Evolutionary conservation across 2,888 invertebrate species (phyloP), one percentile per base, ranked within the genome.

Genomic region (Eretmocerus hayati): DNA sequence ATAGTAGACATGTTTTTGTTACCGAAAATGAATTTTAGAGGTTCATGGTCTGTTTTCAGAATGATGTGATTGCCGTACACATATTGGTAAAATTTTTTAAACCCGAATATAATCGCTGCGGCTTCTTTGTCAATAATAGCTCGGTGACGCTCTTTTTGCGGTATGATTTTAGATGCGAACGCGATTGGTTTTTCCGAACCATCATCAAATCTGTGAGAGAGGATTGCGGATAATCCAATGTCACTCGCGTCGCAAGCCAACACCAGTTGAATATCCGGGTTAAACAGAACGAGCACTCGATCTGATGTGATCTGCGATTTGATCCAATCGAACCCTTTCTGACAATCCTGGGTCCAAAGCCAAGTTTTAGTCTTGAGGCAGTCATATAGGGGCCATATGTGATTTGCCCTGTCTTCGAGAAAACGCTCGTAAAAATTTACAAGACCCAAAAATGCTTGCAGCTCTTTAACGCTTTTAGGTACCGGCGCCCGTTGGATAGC

Each of bases 341-440:
- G n/a, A 21, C 49, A 49, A 15, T 35, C 15, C 5, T 38, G 13
- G 1, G 26, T 40, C 44, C 44, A 48, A 2, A 33, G 20, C 39
- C 62, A 67, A 33, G 52, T 39, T 9, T 51, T 52, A 4, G 57
- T 33, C n/a, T 61, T 56, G 15, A 54, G 46, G 19, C 64, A 42
- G 16, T 59, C 55, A 43, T 63, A 57, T 20, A 66, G 35, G 8
- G 62, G 64, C 43, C 59, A 55, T 11, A 64, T 15, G 18, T 63
- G 48, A 5, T 56, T 52, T 19, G 62, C 59, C 37, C 61, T 46
- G 43, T 65, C 59, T 55, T 58, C 47, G 2, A 68, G 49, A 47
- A 67, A 69, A 32, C 60, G 53, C 4, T 59, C 61, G 46, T 70
- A 66, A 54, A 66, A 69, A 53, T 63, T 62, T 13, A 60, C 54